These are phyloP conservation scores for crab-eating macaque (Macaca fascicularis) DNA, from an alignment of 2,113 vertebrate genomes.

Conservation along the genomic window T2T-MFA8v1.1 NC_088381.1:16356001-16356500, in stretches of 20 bases:
- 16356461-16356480: neutral
- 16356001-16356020: neutral
- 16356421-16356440: neutral
- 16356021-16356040: neutral
- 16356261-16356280: neutral
- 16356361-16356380: neutral
- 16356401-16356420: neutral
- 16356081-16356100: neutral
- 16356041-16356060: neutral
- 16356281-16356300: neutral
- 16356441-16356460: neutral
- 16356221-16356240: neutral
- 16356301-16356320: neutral
- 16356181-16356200: neutral
- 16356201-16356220: neutral
- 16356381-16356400: neutral
- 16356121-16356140: neutral
- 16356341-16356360: neutral
- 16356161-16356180: neutral
- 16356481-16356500: neutral
- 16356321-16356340: neutral
- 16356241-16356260: neutral
- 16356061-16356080: neutral
- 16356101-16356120: neutral
- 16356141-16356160: neutral